Base-by-base conservation (phyloP, 1,140 invertebrate species). In the Octopus sinensis region DNA sequence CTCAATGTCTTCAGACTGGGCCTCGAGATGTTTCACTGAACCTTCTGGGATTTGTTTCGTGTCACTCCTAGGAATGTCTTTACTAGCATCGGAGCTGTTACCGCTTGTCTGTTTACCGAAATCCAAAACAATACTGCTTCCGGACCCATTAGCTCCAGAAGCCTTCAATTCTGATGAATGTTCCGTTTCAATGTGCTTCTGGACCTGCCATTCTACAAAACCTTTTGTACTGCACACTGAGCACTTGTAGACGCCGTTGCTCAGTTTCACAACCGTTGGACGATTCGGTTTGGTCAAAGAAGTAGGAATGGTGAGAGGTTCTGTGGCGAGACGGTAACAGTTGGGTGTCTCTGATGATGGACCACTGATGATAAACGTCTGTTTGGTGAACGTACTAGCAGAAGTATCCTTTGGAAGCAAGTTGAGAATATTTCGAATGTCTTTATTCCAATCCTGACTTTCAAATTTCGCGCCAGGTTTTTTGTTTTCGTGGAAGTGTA, bases 171-270 rank as follows among this genome's bases (percentile, higher is more conserved):
- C 68, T 13, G 68, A 73, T 23, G 17, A 73, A 51, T 77, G 76
- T 17, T 77, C 76, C 4, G 52, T 51, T n/a, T 77, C 76, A 5
- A 77, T 77, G 17, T 77, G 76, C 76, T 43, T 77, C 52, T 53
- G 76, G 6, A 77, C 52, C 17, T 77, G 76, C 76, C 76, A 77
- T 51, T 77, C 76, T 0, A 52, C 52, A 51, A 77, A 77, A 17
- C 76, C 76, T 51, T 77, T 77, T 5, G 76, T 53, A 43, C 43
- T 52, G 30, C 76, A 77, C 52, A 77, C 76, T 6, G 76, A 77
- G 52, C 76, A 77, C 17, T 77, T 77, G 17, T 52, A 77, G 13
- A 77, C 52, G 12, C 76, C 76, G 7, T 77, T 77, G 52, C 76
- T 77, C 17, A 77, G 52, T 77, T 53, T 77, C 12, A 77, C 30